Percentiles rank a stretch among this genome's conserved stretches.
Evolutionary conservation across 1,140 invertebrate species (phyloP).

Genomic region (Drosophila pseudoananassae): DNA sequence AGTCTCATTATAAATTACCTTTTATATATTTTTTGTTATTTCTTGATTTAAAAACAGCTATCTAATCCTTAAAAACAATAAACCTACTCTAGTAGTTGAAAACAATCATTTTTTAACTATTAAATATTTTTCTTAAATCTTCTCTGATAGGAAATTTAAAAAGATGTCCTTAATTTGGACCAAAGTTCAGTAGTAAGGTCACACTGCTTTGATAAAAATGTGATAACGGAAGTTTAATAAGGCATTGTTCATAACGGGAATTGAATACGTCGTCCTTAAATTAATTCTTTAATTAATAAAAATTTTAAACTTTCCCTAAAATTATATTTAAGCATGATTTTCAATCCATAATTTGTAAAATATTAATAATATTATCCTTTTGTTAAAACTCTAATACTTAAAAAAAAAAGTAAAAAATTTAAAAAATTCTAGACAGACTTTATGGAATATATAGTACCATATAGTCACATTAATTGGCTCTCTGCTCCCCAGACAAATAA

Average conservation of each 20-base stretch:
- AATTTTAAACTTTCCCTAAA: neutral
- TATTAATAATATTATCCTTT: no score
- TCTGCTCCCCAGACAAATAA: neutral
- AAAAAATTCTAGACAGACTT: neutral
- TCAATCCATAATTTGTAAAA: neutral
- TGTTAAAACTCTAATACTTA: no score
- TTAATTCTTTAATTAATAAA: no score
- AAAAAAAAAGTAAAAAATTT: neutral
- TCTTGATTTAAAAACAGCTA: neutral
- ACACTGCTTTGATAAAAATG: neutral
- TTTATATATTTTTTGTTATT: neutral
- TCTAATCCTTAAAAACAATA: no score
- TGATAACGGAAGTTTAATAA: neutral
- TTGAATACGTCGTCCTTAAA: no score
- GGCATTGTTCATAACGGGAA: neutral
- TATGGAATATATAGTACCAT: neutral
- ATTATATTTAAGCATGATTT: neutral
- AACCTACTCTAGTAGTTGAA: no score
- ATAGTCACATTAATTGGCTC: neutral
- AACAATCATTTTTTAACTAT: no score
- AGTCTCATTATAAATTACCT: neutral
- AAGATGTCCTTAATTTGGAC: neutral
- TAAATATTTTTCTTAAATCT: no score
- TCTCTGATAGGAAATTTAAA: neutral
- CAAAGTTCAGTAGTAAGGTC: neutral